A percentile compares a stretch with the other conserved stretches of the same genome.
These are phyloP conservation scores for Pygoscelis antarcticus DNA, from an alignment of 2,113 vertebrate genomes.

Conservation along the genomic window DNA sequence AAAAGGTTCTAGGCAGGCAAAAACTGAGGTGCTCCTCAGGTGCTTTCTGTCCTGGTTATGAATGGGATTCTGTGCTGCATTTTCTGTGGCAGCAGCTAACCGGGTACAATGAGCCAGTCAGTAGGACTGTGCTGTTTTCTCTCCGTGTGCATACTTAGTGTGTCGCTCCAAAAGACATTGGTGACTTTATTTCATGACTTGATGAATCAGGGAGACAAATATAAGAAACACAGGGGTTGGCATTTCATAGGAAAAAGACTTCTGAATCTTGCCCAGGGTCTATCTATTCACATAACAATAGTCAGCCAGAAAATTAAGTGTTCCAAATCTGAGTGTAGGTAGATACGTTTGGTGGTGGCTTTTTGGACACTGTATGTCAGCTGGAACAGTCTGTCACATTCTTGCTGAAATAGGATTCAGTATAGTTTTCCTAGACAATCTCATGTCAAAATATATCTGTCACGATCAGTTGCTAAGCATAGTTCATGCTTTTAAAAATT, in stretches of 20 bases:
- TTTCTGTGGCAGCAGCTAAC: neutral
- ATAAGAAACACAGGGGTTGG: neutral
- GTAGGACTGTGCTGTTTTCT: neutral
- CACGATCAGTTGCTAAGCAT: neutral
- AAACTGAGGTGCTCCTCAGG: neutral
- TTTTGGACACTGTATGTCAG: neutral
- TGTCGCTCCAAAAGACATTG: neutral
- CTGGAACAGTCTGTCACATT: neutral
- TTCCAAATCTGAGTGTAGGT: neutral
- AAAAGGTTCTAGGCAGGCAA: neutral
- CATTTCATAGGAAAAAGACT: neutral
- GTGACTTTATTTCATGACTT: neutral
- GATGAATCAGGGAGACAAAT: neutral
- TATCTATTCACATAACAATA: neutral
- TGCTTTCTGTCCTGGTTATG: neutral
- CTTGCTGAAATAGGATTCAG: neutral
- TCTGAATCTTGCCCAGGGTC: neutral
- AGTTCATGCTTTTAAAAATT: neutral
- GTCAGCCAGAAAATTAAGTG: neutral
- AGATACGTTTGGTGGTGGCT: neutral
- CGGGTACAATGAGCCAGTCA: too few species aligned
- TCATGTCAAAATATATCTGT: slow-evolving; percentile 16
- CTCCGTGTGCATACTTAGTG: accelerated
- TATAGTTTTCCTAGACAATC: neutral
- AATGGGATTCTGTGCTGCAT: neutral